Evolutionary conservation across 2,888 invertebrate species (phyloP), one percentile per base, ranked within the genome.

Genomic region (Drosophila aldrichi): DNA sequence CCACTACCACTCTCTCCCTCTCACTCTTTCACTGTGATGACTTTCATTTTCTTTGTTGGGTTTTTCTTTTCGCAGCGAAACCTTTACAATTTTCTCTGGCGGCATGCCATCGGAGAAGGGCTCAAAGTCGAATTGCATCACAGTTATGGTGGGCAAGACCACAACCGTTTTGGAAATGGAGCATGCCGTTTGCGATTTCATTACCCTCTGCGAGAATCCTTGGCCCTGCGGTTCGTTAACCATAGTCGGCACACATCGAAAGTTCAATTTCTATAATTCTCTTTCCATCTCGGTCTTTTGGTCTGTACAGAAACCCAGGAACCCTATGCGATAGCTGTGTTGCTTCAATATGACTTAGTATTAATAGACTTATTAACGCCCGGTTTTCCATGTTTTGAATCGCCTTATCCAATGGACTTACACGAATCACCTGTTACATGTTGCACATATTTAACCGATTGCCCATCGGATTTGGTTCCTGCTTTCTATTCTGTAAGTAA

Each of bases 81-180:
- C 97, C 79, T 97, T 97, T 94, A 96, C 98, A 93, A 97, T 99
- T 94, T 99, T 99, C 95, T 98, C 98, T 82, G 99, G 99, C 83
- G 99, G 99, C 52, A 95, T 98, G 94, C 96, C 98, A 63, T 95
- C 96, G 92, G 98, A 98, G 93, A 96, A 96, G 93, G 96, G 97
- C 89, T 96, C 97, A 88, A 95, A 97, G 94, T 96, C 97, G 88
- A 98, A 98, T 90, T 97, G 98, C 94, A 96, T 99, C 93, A 98
- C 98, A 36, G 98, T 99, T 86, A 97, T 98, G 93, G 97, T 97
- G 94, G 98, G 98, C 82, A 98, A 98, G 94, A 97, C 96, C 86
- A 98, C 98, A 81, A 98, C 98, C 36, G 98, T 99, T 74, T 95
- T 99, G 90, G 99, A 99, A 95, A 99, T 99, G 99, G 99, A 99